A percentile compares a stretch with the other conserved stretches of the same genome.
Conservation (phyloP, 2,113 vertebrate genomes). For the Recurvirostra avosetta region DNA sequence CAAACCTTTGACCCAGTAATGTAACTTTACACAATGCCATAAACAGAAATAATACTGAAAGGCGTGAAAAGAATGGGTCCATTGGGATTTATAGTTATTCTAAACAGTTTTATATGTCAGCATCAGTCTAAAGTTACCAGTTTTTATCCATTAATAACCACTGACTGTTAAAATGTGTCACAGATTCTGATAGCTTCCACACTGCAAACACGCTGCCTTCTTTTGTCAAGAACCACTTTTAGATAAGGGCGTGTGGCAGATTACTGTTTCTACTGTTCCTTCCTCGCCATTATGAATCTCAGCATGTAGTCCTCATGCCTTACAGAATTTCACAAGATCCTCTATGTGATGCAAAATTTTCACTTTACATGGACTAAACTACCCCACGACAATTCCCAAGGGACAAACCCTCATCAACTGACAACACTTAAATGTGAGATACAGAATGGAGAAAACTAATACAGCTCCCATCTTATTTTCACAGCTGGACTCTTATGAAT, state of each 20-base stretch:
- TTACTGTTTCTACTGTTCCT: slow-evolving; percentile 57
- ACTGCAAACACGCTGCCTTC: not conserved
- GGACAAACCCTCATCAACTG: slow-evolving; percentile 57
- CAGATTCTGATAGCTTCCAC: not conserved
- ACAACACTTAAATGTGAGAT: slow-evolving; percentile 45
- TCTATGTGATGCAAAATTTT: slow-evolving; percentile 63
- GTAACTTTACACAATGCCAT: not conserved
- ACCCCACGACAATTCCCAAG: slow-evolving; percentile 15
- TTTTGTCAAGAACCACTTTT: slow-evolving; percentile 46
- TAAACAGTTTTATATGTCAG: not conserved
- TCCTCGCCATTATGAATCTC: slow-evolving; percentile 43
- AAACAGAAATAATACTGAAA: not conserved
- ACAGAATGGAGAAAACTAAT: slow-evolving; percentile 45
- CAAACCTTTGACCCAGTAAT: not conserved
- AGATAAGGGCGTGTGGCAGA: slow-evolving; percentile 51
- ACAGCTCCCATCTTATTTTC: slow-evolving; percentile 42
- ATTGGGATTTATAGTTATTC: not conserved
- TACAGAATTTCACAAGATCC: slow-evolving; percentile 63
- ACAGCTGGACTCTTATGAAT: not conserved
- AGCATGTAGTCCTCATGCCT: slow-evolving; percentile 52
- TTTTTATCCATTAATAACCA: slow-evolving; percentile 25
- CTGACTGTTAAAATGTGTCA: slow-evolving; percentile 41
- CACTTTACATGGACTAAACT: slow-evolving; percentile 58
- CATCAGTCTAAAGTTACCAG: not conserved
- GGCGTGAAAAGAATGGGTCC: not conserved